These are phyloP conservation scores for Microtus pennsylvanicus DNA, from an alignment of 2,113 vertebrate genomes.

Conservation along the genomic window DNA sequence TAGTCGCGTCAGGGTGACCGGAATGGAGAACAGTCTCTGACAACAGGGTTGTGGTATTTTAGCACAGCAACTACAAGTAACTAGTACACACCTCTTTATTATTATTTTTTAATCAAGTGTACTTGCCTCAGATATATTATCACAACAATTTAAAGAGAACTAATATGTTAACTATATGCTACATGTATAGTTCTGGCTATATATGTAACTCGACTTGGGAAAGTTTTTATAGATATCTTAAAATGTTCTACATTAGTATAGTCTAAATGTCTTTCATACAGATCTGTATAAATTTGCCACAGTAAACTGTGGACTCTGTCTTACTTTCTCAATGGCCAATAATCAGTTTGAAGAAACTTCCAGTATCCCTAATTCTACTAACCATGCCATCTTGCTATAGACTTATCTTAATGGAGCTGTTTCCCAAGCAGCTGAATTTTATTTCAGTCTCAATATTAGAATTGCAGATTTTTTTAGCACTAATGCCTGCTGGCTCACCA, in stretches of 20 bases:
- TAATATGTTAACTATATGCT: not conserved
- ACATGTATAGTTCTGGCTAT: not conserved
- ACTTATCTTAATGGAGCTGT: not conserved
- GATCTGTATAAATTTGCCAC: not conserved
- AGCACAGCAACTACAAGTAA: not conserved
- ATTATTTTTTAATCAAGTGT: not conserved
- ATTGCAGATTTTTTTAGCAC: not conserved
- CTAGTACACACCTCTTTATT: not conserved
- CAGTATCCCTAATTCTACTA: not conserved
- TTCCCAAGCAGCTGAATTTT: not conserved
- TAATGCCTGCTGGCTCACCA: not conserved
- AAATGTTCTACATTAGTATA: not conserved
- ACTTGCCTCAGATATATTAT: not conserved
- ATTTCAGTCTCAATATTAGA: not conserved
- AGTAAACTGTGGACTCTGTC: not conserved
- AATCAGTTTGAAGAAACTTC: not conserved
- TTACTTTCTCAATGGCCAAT: not conserved
- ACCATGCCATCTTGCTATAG: not conserved
- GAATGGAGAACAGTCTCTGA: too few species aligned
- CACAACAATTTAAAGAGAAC: not conserved
- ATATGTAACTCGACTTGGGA: not conserved
- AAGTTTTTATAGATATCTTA: not conserved
- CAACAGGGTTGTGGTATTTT: not conserved
- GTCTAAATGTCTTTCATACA: not conserved
- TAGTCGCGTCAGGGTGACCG: too few species aligned